These are phyloP conservation scores for Phalanger gymnotis DNA, from an alignment of 2,797 vertebrate species.

Conservation along the genomic window DNA sequence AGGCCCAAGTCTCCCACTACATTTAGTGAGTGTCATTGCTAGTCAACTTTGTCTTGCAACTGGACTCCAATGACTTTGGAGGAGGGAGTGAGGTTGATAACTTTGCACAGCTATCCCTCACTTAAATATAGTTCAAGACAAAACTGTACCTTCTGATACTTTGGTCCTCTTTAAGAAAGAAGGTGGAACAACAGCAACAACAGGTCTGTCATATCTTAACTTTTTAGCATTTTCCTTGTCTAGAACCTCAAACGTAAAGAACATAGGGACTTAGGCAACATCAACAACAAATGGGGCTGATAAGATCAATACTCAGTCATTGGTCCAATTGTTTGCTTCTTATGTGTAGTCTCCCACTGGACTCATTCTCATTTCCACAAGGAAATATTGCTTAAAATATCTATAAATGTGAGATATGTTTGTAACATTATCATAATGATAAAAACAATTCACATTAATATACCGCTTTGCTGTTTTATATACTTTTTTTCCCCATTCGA, in stretches of 20 bases:
- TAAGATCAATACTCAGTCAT: not conserved
- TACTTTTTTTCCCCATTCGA: not conserved
- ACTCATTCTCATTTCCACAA: not conserved
- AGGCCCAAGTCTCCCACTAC: too few relatives aligned
- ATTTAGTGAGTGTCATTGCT: too few relatives aligned
- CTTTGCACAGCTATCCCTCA: not conserved
- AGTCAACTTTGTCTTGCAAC: too few relatives aligned
- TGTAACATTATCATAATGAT: not conserved
- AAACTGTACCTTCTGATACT: not conserved
- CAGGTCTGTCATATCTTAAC: not conserved
- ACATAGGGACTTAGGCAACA: not conserved
- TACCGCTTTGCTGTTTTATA: not conserved
- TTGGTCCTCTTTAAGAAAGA: not conserved
- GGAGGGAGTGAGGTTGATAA: not conserved
- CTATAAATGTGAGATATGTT: not conserved
- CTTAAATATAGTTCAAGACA: not conserved
- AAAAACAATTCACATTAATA: not conserved
- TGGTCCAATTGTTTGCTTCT: not conserved
- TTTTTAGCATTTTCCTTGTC: not conserved
- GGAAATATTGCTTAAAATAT: not conserved
- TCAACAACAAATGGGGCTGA: not conserved
- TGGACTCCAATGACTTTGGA: not conserved
- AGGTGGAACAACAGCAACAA: not conserved
- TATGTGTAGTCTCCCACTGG: not conserved
- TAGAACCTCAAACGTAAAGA: not conserved